Evolutionary conservation across 2,113 vertebrate species (phyloP).

Genomic region (Paracanthobrama guichenoti): DNA sequence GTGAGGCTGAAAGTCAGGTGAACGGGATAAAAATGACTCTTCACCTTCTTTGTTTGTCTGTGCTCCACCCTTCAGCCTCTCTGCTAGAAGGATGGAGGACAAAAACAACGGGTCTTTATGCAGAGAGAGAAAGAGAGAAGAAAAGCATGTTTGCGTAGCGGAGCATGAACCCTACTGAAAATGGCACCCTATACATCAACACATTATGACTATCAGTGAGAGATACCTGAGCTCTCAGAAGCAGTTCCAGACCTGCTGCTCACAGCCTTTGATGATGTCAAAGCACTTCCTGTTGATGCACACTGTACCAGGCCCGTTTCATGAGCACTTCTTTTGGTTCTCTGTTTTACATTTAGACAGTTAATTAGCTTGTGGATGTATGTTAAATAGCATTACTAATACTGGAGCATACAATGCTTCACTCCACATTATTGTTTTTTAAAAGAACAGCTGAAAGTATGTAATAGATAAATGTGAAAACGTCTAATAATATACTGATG

Average conservation of each 20-base stretch:
- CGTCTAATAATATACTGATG: neutral
- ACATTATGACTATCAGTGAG: neutral
- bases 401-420: neutral
- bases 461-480: neutral
- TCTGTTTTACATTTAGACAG: too few relatives aligned
- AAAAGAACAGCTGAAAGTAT: neutral
- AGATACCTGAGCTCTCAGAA: slow-evolving; percentile 24
- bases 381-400: too few relatives aligned
- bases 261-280: neutral
- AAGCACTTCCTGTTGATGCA: slow-evolving; percentile 15
- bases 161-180: slow-evolving; percentile 25
- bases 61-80: slow-evolving; percentile 26
- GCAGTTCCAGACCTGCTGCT: neutral
- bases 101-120: slow-evolving; percentile 14
- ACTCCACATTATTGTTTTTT: neutral
- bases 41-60: neutral
- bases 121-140: slow-evolving; percentile 1
- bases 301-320: neutral
- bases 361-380: too few relatives aligned
- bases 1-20: slow-evolving; percentile 30
- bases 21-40: slow-evolving; percentile 34
- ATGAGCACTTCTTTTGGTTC: too few relatives aligned
- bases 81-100: slow-evolving; percentile 19
- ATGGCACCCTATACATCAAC: neutral
- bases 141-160: slow-evolving; percentile 31